phyloP scores from a whole-genome alignment of 2,113 vertebrate genomes.

The Cheirogaleus medius region DNA sequence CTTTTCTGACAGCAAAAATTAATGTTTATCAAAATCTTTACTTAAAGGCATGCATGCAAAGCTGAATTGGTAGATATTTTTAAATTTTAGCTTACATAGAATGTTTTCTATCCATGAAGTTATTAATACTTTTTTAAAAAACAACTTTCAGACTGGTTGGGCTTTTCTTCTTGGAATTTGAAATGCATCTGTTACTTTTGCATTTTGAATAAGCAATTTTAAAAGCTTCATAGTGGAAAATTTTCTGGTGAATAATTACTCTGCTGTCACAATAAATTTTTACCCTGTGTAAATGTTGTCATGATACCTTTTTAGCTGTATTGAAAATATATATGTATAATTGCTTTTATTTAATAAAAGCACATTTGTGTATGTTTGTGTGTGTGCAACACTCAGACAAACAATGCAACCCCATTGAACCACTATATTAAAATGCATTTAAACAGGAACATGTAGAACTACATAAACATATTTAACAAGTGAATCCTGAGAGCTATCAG shows the following conservation, averaged over 20 bases:
- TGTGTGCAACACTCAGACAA: not conserved
- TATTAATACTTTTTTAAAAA: not conserved
- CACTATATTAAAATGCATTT: not conserved
- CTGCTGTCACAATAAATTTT: fast-evolving
- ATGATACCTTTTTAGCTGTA: not conserved
- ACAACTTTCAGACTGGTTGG: not conserved
- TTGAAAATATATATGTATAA: not conserved
- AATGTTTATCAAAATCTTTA: slow-evolving; percentile 34
- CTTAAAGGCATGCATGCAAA: slow-evolving; percentile 17
- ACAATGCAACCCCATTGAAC: not conserved
- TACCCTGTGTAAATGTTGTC: not conserved
- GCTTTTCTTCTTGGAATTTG: not conserved
- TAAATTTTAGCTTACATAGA: not conserved
- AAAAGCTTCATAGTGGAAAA: not conserved
- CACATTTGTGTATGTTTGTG: not conserved
- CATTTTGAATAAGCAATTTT: not conserved
- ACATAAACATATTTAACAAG: not conserved
- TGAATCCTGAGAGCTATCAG: not conserved
- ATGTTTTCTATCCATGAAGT: not conserved
- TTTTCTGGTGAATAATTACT: not conserved
- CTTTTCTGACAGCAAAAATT: slow-evolving; percentile 39
- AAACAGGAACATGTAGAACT: not conserved
- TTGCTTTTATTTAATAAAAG: slow-evolving; percentile 14
- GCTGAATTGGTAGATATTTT: not conserved
- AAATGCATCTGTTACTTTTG: not conserved